Percentiles rank a stretch among this genome's conserved stretches.
These are phyloP conservation scores for Tokudaia tokunoshimensis DNA, from an alignment of 2,797 vertebrate genomes.

Conservation along the genomic window DNA sequence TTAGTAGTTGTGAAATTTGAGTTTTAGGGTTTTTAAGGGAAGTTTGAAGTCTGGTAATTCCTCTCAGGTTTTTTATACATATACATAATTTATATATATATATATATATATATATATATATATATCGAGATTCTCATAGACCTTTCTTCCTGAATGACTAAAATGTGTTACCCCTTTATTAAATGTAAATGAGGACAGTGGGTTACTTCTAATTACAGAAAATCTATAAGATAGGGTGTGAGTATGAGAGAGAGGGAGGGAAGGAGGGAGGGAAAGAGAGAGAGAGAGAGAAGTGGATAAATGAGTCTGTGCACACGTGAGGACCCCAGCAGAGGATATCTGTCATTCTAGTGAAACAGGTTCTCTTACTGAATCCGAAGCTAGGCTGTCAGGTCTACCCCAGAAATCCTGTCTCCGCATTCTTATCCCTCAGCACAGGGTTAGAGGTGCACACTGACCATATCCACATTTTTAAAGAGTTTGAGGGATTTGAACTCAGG, in stretches of 20 bases:
- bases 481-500: not conserved
- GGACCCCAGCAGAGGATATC: not conserved
- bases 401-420: not conserved
- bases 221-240: not conserved
- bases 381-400: not conserved
- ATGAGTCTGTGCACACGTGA: not conserved
- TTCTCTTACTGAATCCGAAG: not conserved
- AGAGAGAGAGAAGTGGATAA: no score
- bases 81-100: no score
- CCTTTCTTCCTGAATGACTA: not conserved
- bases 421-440: no score
- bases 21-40: constrained; percentile 7
- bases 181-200: not conserved
- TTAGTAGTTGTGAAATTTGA: not conserved
- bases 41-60: not conserved
- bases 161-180: constrained; percentile 1
- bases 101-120: no score
- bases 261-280: no score
- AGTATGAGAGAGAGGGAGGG: rapidly evolving
- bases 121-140: no score
- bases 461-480: not conserved
- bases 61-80: no score
- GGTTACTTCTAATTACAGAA: constrained; percentile 38
- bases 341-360: not conserved
- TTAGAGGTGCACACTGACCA: not conserved